A percentile compares a stretch with the other conserved stretches of the same genome.
Evolutionary conservation across 2,888 invertebrate genomes (phyloP).

Genomic region (Agrotis exclamationis): DNA sequence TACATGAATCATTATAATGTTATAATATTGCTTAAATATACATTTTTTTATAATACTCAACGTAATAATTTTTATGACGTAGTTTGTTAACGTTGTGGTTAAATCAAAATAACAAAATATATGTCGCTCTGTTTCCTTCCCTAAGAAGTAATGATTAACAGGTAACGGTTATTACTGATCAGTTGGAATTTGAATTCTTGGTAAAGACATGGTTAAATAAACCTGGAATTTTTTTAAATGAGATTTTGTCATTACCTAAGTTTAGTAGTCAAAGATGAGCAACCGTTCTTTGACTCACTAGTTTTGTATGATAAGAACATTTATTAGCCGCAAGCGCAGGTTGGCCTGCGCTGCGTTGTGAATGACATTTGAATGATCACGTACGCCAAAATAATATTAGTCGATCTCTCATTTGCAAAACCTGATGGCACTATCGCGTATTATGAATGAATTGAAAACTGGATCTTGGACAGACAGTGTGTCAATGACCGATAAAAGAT

Average conservation of each 20-base stretch:
- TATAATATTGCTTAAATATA: neutral
- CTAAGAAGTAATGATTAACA: neutral
- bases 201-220: too few relatives aligned
- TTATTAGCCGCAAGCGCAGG: too few relatives aligned
- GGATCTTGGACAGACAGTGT: slow-evolving; percentile 4
- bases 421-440: neutral
- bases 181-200: too few relatives aligned
- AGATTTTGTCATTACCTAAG: too few relatives aligned
- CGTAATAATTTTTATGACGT: slow-evolving; percentile 26
- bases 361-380: slow-evolving; percentile 17
- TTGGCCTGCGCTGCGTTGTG: neutral
- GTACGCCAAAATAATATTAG: neutral
- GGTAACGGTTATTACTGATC: slow-evolving; percentile 15
- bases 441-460: slow-evolving; percentile 29
- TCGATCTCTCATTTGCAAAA: slow-evolving; percentile 37
- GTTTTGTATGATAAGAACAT: too few relatives aligned
- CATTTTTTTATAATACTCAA: neutral
- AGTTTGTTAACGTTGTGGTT: neutral
- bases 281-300: too few relatives aligned
- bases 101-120: slow-evolving; percentile 17
- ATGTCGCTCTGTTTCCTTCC: slow-evolving; percentile 24
- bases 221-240: too few relatives aligned
- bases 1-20: slow-evolving; percentile 10
- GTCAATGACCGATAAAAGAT: slow-evolving; percentile 23
- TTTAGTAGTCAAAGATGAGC: too few relatives aligned